These are phyloP conservation scores for Oostethus manadensis DNA, from an alignment of 2,113 vertebrate genomes.

Conservation along the genomic window DNA sequence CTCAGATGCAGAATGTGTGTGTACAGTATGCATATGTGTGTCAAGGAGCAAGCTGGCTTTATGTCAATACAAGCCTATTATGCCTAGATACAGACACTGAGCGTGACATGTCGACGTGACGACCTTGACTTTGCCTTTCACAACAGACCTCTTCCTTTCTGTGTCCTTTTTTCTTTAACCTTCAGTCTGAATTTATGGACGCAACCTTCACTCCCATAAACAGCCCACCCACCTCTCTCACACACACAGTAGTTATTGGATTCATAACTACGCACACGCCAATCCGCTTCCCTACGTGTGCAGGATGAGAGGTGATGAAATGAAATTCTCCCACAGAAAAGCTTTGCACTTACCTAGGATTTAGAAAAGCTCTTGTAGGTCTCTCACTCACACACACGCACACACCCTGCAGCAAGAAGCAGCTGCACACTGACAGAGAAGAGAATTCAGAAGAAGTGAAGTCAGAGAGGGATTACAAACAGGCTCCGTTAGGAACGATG, in stretches of 20 bases:
- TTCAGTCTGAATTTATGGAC: slow-evolving; percentile 56
- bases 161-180: slow-evolving; percentile 48
- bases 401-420: slow-evolving; percentile 26
- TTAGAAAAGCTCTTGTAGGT: slow-evolving; percentile 60
- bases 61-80: slow-evolving; percentile 34
- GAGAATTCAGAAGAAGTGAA: slow-evolving; percentile 49
- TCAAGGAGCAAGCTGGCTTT: slow-evolving; percentile 11
- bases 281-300: slow-evolving; percentile 49
- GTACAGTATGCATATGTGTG: slow-evolving; percentile 12
- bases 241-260: slow-evolving; percentile 60
- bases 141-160: slow-evolving; percentile 4
- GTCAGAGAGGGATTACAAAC: slow-evolving; percentile 44
- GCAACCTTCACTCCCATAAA: slow-evolving; percentile 61
- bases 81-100: slow-evolving; percentile 22
- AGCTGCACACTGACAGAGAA: slow-evolving; percentile 27
- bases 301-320: slow-evolving; percentile 68
- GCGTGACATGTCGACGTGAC: slow-evolving; percentile 12
- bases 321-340: slow-evolving; percentile 70
- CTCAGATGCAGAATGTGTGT: slow-evolving; percentile 19
- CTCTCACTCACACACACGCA: slow-evolving; percentile 20
- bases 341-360: slow-evolving; percentile 70
- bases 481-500: slow-evolving; percentile 22
- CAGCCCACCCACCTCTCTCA: slow-evolving; percentile 20
- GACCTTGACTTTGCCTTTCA: slow-evolving; percentile 21
- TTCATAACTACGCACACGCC: slow-evolving; percentile 64